Base-by-base conservation (phyloP, 2,113 vertebrate genomes). In the Proterorhinus semilunaris region DNA sequence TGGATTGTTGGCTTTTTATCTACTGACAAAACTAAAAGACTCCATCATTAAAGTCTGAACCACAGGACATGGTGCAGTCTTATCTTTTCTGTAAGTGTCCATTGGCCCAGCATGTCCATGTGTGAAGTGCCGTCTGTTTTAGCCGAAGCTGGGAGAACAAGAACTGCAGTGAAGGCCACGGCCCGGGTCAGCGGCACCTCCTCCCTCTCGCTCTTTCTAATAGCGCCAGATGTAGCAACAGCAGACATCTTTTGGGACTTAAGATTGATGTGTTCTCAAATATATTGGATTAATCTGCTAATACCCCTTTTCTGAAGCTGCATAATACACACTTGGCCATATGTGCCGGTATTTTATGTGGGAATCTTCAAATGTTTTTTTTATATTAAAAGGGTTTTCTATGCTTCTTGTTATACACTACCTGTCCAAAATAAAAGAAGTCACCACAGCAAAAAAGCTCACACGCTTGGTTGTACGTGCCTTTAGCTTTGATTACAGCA, bases 151-250 rank as follows among this genome's bases (percentile, higher is more conserved):
- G 27, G 42, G 55, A 58, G 55, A 55, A 21, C 21, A 16, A 49
- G 42, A 51, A 42, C 53, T 59, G 17, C 52, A 70, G 57, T 68
- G 63, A 65, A 68, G 55, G 51, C 49, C 57, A 59, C 0, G 66
- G 66, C 66, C 62, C 7, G 52, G 54, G 78, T 93, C 90, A 92
- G 91, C 90, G 92, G 88, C 88, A 7, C 0, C 77, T 43, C 1
- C 74, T 62, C 82, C 50, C 48, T 51, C 36, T 45, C 58, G 8
- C 36, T 44, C 58, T 7, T 13, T 61, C 55, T 61, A 9, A 44
- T 44, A 44, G 42, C 42, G 44, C 13, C 58, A 61, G 58, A 61
- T 61, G 58, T 61, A 61, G 58, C 42, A 13, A 45, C 54, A 61
- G 9, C 36, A 61, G 58, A 12, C 42, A 42, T 61, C 58, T 5